A percentile compares a stretch with the other conserved stretches of the same genome.
Evolutionary conservation across 2,797 vertebrate genomes (phyloP).

Genomic region (Crax fasciolata): DNA sequence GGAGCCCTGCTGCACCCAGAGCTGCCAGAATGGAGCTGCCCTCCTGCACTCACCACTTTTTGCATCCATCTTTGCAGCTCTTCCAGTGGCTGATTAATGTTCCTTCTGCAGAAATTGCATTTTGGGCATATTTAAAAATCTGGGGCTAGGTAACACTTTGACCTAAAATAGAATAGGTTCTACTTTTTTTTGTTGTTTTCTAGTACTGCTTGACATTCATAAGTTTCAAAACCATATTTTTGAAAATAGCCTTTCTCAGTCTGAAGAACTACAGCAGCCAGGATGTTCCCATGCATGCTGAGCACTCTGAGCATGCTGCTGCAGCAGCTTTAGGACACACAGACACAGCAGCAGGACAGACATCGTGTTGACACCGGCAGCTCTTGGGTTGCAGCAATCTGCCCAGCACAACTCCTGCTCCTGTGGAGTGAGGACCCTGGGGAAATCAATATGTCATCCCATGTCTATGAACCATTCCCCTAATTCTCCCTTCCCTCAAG

Average conservation of each 20-base stretch:
- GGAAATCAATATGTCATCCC: neutral
- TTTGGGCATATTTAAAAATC: slow-evolving; percentile 61
- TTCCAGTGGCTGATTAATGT: slow-evolving; percentile 8
- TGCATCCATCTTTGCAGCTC: neutral
- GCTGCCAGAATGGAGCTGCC: neutral
- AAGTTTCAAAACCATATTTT: neutral
- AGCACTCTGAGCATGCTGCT: neutral
- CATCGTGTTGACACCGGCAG: neutral
- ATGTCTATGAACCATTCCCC: neutral
- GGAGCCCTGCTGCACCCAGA: neutral
- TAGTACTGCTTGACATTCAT: neutral
- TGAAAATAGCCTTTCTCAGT: neutral
- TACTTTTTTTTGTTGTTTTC: neutral
- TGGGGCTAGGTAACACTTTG: slow-evolving; percentile 53
- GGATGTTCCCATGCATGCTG: rapidly evolving
- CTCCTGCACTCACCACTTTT: neutral
- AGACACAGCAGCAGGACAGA: neutral
- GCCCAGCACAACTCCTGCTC: neutral
- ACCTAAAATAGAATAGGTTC: slow-evolving; percentile 25
- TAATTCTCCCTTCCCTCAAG: neutral
- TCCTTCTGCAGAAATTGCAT: slow-evolving; percentile 20
- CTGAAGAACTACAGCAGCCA: neutral
- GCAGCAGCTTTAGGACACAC: neutral
- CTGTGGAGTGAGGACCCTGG: neutral
- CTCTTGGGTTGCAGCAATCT: neutral